phyloP scores from a whole-genome alignment of 2,113 vertebrate genomes.

The Paedocypris sp. region DNA sequence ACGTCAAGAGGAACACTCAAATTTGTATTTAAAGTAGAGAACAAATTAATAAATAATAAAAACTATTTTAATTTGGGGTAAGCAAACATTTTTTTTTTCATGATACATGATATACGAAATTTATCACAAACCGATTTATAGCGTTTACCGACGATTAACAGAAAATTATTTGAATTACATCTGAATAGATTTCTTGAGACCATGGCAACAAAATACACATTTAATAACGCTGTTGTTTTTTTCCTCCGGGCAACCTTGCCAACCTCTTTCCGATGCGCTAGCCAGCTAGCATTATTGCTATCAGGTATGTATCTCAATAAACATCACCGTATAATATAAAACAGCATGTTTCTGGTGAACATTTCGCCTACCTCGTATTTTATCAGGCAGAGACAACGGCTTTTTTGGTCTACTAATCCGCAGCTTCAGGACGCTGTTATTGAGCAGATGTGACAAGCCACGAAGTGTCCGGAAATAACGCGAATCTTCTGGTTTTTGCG shows the following conservation, averaged over 20 bases:
- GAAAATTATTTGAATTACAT: too few relatives aligned
- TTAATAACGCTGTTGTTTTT: background rate
- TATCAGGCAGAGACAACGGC: background rate
- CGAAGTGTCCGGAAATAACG: slow-evolving; percentile 1
- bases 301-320: too few relatives aligned
- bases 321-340: too few relatives aligned
- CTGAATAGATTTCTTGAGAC: background rate
- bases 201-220: background rate
- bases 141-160: too few relatives aligned
- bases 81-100: background rate
- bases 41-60: too few relatives aligned
- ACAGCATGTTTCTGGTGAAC: too few relatives aligned
- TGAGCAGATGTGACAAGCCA: slow-evolving; percentile 5
- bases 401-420: background rate
- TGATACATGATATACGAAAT: too few relatives aligned
- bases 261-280: background rate
- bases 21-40: too few relatives aligned
- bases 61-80: too few relatives aligned
- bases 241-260: background rate
- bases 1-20: too few relatives aligned
- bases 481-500: background rate
- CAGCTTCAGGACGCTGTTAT: background rate
- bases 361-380: background rate
- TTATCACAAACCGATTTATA: too few relatives aligned
- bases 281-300: slow-evolving; percentile 10